Evolutionary conservation across 64 coral and sea anemone species (phyloP), one percentile per base, ranked within the genome.

Genomic region (Dendronephthya gigantea): DNA sequence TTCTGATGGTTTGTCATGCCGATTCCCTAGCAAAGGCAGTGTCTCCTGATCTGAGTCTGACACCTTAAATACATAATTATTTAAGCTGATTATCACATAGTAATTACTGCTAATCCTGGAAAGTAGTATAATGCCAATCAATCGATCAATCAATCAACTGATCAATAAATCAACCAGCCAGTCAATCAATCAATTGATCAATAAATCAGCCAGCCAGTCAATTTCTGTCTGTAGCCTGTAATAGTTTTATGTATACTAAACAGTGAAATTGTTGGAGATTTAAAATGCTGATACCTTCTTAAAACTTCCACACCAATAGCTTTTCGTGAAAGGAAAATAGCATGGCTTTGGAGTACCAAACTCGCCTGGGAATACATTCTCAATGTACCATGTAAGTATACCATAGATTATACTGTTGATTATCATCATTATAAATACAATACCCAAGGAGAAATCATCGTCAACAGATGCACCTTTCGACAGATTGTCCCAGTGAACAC

Each of bases 301-400:
- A n/a, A 66, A 89, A 82, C 13, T 85, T 79, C 95, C 87, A 83
- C 95, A 98, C 95, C 95, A 98, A 66, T 98, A 98, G 40, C 84
- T 88, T 27, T 82, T 65, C 48, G 88, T 59, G 49, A 91, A 38
- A 29, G 92, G 95, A 84, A 98, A 98, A 50, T 93, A 98, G 89
- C 95, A 98, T 0, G 52, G 89, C n/a, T 90, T 92, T 17, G 95
- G 92, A 34, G 86, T 90, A 74, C 95, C 95, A 91, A 89, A 98
- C 19, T 98, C 92, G 23, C 95, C 95, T 47, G 95, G 95, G 72
- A 93, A 98, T 8, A 98, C 92, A 25, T 92, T 87, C 43, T 98
- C 95, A 14, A 98, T 47, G 82, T 98, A 98, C 95, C 95, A 98
- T 41, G 87, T 89, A 52, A 98, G 81, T 13, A 98, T 22, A 84